phyloP scores from a whole-genome alignment of 2,888 invertebrate genomes.

The Bruchidius siliquastri region DNA sequence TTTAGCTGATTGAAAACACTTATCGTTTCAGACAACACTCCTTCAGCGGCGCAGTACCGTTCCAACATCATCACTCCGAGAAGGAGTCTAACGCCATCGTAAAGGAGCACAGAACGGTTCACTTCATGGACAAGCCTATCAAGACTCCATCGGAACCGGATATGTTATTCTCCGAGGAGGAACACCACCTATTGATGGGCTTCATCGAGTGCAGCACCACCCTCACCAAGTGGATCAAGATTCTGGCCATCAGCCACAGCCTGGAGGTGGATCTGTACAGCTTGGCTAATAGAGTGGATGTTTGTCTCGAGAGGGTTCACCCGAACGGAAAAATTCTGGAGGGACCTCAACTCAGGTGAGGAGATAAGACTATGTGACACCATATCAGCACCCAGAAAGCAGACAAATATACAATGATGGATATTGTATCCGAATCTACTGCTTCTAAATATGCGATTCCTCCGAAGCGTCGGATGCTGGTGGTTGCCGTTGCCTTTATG shows the following conservation, averaged over 20 bases:
- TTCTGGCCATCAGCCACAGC: constrained; percentile 57
- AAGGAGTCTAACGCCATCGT: constrained; percentile 13
- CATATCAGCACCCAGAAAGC: no score
- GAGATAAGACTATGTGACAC: no score
- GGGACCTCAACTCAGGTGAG: constrained; percentile 54
- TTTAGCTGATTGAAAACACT: no score
- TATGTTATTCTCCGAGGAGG: constrained; percentile 56
- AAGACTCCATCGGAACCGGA: constrained; percentile 40
- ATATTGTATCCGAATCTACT: no score
- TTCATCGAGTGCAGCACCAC: constrained; percentile 81
- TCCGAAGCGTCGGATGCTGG: no score
- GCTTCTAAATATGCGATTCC: no score
- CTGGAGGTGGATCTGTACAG: constrained; percentile 72
- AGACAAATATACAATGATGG: no score
- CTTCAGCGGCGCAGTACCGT: constrained; percentile 44
- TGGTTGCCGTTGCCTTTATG: no score
- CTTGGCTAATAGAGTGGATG: constrained; percentile 67
- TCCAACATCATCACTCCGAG: constrained; percentile 16
- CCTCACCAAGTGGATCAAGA: constrained; percentile 78
- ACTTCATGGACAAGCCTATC: constrained; percentile 40
- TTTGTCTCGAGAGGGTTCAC: constrained; percentile 68
- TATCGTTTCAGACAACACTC: constrained; percentile 43
- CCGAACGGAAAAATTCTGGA: constrained; percentile 78
- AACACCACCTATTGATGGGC: constrained; percentile 65
- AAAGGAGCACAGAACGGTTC: constrained; percentile 36